These are phyloP conservation scores for Leptinotarsa juncta DNA, from an alignment of 2,888 invertebrate species.

Conservation along the genomic window DNA sequence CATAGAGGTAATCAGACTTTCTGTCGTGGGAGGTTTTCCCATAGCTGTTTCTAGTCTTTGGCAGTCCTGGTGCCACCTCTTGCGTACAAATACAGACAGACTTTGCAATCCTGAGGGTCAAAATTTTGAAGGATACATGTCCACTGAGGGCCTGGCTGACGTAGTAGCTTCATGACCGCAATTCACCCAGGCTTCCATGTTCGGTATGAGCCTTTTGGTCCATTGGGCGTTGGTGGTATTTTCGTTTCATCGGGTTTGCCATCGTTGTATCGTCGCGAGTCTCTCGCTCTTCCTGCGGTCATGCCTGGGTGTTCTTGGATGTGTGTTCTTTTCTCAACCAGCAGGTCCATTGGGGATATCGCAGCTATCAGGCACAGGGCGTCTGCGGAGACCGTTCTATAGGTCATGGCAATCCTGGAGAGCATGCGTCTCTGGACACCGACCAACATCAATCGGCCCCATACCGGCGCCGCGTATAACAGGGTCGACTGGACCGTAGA, in stretches of 20 bases:
- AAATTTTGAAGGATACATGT: slow-evolving; percentile 1
- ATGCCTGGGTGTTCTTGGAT: background rate
- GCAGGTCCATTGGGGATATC: slow-evolving; percentile 24
- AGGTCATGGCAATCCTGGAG: slow-evolving; percentile 32
- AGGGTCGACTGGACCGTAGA: slow-evolving; percentile 27
- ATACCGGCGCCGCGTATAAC: slow-evolving; percentile 36
- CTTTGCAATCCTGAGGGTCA: background rate
- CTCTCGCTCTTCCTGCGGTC: slow-evolving; percentile 2
- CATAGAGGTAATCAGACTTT: too few species aligned
- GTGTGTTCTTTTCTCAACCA: slow-evolving; percentile 31
- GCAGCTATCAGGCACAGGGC: too few species aligned
- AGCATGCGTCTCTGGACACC: slow-evolving; percentile 31
- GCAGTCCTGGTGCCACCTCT: too few species aligned
- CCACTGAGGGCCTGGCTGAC: slow-evolving; percentile 1
- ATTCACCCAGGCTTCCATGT: slow-evolving; percentile 19
- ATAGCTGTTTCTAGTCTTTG: too few species aligned
- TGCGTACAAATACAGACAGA: too few species aligned
- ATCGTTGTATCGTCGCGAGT: background rate
- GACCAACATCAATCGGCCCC: slow-evolving; percentile 28
- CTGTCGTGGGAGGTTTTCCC: too few species aligned
- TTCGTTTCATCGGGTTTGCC: slow-evolving; percentile 25
- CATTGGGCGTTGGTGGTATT: slow-evolving; percentile 21
- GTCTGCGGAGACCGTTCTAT: slow-evolving; percentile 34
- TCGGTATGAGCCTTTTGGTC: slow-evolving; percentile 30
- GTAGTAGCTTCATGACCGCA: background rate